phyloP scores from a whole-genome alignment of 2,888 invertebrate genomes.

The Rhamnusium bicolor region DNA sequence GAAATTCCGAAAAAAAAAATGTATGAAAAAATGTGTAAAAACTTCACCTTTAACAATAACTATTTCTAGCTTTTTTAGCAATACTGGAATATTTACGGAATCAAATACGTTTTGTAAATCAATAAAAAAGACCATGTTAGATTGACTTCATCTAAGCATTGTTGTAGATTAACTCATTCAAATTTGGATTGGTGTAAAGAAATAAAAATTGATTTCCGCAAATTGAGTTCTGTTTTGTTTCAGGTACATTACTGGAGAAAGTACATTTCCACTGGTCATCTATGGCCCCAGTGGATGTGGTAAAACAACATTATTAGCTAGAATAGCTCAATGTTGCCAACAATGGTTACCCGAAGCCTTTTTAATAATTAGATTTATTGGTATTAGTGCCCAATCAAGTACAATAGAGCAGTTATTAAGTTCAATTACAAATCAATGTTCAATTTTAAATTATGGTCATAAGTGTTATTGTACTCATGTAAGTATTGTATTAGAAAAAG shows the following conservation, averaged over 20 bases:
- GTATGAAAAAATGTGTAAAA: too few relatives aligned
- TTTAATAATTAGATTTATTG: slow-evolving; percentile 75
- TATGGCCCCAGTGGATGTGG: slow-evolving; percentile 88
- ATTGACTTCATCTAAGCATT: too few relatives aligned
- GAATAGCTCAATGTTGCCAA: slow-evolving; percentile 79
- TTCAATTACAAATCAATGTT: slow-evolving; percentile 83
- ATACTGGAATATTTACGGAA: too few relatives aligned
- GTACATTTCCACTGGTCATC: slow-evolving; percentile 79
- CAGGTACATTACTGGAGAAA: slow-evolving; percentile 79
- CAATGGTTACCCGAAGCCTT: slow-evolving; percentile 77
- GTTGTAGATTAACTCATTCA: too few relatives aligned
- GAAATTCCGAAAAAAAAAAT: too few relatives aligned
- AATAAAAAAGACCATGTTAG: too few relatives aligned
- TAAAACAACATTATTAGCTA: slow-evolving; percentile 85
- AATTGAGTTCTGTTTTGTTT: slow-evolving; percentile 46
- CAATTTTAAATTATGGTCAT: slow-evolving; percentile 80
- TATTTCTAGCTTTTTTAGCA: too few relatives aligned
- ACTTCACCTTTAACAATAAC: too few relatives aligned
- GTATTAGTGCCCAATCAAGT: slow-evolving; percentile 78
- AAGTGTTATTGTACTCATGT: slow-evolving; percentile 78
- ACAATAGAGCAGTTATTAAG: slow-evolving; percentile 82
- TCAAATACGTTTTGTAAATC: too few relatives aligned
- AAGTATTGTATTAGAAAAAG: slow-evolving; percentile 59
- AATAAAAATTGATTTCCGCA: neutral
- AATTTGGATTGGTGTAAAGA: too few relatives aligned